Evolutionary conservation across 2,113 vertebrate species (phyloP), one percentile per base, ranked within the genome.

Genomic region (Percina caprodes): DNA sequence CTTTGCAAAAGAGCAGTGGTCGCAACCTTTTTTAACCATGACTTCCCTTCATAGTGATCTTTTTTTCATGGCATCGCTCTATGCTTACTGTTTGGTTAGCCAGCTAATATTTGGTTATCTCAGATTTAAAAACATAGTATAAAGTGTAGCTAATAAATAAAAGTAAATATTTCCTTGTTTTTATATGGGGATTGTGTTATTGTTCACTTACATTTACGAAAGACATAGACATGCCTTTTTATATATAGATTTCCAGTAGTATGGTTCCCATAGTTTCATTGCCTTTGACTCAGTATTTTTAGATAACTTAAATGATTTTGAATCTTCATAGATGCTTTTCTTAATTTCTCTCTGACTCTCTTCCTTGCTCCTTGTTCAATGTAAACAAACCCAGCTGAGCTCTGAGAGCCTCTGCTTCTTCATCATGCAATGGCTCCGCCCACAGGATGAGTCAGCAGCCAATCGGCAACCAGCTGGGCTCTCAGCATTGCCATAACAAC

Each of bases 351-450:
- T 49, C 21, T 68, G 39, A 18, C 61, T 74, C 49, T 61, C 54
- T 75, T 46, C 66, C 74, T 67, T 73, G 2, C 69, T 42, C 73
- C 52, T 33, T 66, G 79, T 68, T 85, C 69, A 88, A 82, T 85
- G 89, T 93, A 94, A 94, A 94, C 89, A 90, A 88, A 88, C 74
- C 88, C 91, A 89, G 89, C 89, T 90, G 86, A 94, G 90, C 86
- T 78, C 58, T 13, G 56, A 55, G 45, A 73, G 59, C 74, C 46
- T 62, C 55, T 45, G 60, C 82, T 86, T 89, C 79, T 80, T 86
- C 72, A 75, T 89, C 80, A 55, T 26, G 81, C 58, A 5, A 16
- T 5, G 26, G 73, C 68, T 69, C 88, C 90, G 10, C 87, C 88
- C 86, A 77, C 69, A 74, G 69, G 52, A 89, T 78, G 74, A 78